These are phyloP conservation scores for Amazona guildingii DNA, from an alignment of 2,113 vertebrate genomes.

Conservation along the genomic window DNA sequence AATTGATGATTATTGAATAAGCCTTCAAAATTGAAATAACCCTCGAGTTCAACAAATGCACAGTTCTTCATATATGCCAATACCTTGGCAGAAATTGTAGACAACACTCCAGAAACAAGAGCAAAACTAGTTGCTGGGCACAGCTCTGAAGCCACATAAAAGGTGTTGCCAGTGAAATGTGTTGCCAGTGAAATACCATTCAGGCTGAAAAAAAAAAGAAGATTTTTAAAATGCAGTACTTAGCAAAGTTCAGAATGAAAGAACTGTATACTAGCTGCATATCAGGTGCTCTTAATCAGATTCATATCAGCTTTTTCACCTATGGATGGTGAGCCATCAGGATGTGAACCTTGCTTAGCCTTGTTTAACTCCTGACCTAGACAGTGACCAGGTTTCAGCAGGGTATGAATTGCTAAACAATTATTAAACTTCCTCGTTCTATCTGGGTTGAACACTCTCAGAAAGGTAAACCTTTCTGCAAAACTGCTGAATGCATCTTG, in stretches of 20 bases:
- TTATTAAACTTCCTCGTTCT: neutral
- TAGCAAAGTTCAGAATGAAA: neutral
- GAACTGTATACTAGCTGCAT: neutral
- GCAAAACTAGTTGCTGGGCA: neutral
- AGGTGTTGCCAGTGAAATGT: neutral
- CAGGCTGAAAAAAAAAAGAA: neutral
- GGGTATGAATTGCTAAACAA: neutral
- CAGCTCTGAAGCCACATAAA: neutral
- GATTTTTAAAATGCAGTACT: neutral
- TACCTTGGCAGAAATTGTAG: neutral
- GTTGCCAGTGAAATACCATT: neutral
- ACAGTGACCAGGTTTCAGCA: neutral
- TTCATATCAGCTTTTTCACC: neutral
- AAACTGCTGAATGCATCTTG: neutral
- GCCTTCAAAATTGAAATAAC: neutral
- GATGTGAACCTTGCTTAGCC: neutral
- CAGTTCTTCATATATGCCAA: neutral
- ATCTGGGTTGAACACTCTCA: neutral
- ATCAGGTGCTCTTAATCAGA: neutral
- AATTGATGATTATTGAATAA: neutral
- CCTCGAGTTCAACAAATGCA: neutral
- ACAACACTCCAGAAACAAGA: neutral
- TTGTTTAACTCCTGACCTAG: neutral
- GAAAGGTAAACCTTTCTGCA: neutral
- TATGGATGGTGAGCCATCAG: neutral